phyloP scores from a whole-genome alignment of 2,888 invertebrate species.

The Xylota sylvarum region DNA sequence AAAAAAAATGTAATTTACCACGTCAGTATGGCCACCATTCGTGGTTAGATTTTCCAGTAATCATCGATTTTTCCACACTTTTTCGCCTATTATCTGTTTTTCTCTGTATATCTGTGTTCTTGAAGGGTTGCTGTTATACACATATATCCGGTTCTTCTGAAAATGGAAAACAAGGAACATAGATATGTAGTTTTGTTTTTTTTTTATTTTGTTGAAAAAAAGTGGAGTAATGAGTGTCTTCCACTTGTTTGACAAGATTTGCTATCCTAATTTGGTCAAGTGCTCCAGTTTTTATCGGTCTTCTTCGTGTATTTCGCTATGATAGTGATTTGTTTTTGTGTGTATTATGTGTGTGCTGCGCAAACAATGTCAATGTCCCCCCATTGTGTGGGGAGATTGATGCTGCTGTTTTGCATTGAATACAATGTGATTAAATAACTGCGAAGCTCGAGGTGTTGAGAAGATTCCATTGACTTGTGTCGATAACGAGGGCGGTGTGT shows the following conservation, averaged over 20 bases:
- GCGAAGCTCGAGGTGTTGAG: slow-evolving; percentile 9
- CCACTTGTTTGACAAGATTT: slow-evolving; percentile 71
- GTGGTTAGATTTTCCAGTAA: slow-evolving; percentile 64
- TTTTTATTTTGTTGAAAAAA: slow-evolving; percentile 20
- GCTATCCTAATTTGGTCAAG: slow-evolving; percentile 70
- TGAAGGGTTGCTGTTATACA: slow-evolving; percentile 69
- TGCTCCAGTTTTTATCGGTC: slow-evolving; percentile 65
- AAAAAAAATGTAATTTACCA: background rate
- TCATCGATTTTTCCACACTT: slow-evolving; percentile 83
- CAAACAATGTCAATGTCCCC: slow-evolving; percentile 75
- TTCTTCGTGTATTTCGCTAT: slow-evolving; percentile 34
- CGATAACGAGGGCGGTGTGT: slow-evolving; percentile 26
- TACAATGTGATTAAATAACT: slow-evolving; percentile 63
- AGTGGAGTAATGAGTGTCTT: slow-evolving; percentile 60
- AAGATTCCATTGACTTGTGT: slow-evolving; percentile 36
- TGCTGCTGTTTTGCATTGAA: slow-evolving; percentile 57
- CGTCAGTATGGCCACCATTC: background rate
- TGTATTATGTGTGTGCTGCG: slow-evolving; percentile 55
- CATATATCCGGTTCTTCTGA: slow-evolving; percentile 44
- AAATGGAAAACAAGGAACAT: slow-evolving; percentile 59
- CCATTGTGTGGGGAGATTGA: slow-evolving; percentile 24
- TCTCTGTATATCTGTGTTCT: slow-evolving; percentile 72
- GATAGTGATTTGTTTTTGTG: slow-evolving; percentile 65
- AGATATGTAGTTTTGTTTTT: slow-evolving; percentile 1
- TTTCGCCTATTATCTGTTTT: slow-evolving; percentile 76